A percentile compares a stretch with the other conserved stretches of the same genome.
phyloP scores from a whole-genome alignment of 2,888 invertebrate species.

The Papilio elwesi region DNA sequence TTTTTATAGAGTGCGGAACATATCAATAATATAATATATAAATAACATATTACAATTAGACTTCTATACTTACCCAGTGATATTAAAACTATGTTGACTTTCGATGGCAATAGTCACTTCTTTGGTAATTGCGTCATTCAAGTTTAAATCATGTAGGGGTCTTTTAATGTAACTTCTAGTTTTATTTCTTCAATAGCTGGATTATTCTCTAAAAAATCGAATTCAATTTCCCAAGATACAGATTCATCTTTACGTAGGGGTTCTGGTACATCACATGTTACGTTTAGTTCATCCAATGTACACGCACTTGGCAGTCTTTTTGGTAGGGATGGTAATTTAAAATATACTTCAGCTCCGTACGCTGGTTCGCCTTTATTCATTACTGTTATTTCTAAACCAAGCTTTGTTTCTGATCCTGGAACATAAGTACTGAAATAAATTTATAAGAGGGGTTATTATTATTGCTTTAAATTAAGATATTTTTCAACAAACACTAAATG shows the following conservation, averaged over 20 bases:
- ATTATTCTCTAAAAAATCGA: slow-evolving; percentile 62
- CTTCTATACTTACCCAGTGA: slow-evolving; percentile 71
- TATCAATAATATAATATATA: no score
- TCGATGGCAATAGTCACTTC: slow-evolving; percentile 55
- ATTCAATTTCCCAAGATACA: slow-evolving; percentile 65
- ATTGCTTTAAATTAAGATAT: no score
- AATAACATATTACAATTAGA: no score
- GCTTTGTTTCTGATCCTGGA: slow-evolving; percentile 62
- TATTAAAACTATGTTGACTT: slow-evolving; percentile 60
- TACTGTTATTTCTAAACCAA: slow-evolving; percentile 65
- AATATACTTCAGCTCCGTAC: slow-evolving; percentile 64
- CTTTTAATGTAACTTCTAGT: slow-evolving; percentile 50
- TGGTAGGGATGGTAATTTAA: slow-evolving; percentile 63
- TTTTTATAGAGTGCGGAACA: no score
- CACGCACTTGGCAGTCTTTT: slow-evolving; percentile 68
- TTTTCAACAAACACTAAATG: no score
- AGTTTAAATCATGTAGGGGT: slow-evolving; percentile 46
- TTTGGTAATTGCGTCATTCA: slow-evolving; percentile 53
- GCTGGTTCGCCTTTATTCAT: slow-evolving; percentile 73
- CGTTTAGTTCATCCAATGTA: slow-evolving; percentile 56
- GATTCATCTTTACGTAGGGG: slow-evolving; percentile 62
- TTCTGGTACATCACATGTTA: slow-evolving; percentile 66
- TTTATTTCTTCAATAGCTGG: slow-evolving; percentile 52
- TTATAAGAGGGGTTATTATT: no score
- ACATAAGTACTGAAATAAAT: slow-evolving; percentile 59